Conservation (phyloP, 1,140 invertebrate genomes). For the Telenomus remus region DNA sequence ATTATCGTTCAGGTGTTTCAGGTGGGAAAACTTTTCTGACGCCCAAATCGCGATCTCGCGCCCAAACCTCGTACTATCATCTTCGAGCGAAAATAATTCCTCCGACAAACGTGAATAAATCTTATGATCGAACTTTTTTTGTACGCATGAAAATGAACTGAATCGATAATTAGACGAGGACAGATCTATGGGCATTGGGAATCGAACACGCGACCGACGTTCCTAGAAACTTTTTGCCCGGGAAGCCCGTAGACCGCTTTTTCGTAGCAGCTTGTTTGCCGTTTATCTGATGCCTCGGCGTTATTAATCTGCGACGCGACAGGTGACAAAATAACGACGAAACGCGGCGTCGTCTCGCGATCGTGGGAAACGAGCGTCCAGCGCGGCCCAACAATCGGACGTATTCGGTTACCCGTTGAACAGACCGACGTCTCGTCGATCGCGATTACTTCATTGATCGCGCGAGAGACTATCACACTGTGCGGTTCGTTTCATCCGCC, state of each 20-base stretch:
- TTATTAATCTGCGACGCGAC: conserved; percentile 51
- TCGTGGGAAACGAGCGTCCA: conserved; percentile 48
- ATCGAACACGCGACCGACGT: conserved; percentile 11
- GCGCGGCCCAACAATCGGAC: conserved; percentile 38
- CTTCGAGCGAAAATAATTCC: too few relatives aligned
- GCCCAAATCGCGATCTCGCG: too few relatives aligned
- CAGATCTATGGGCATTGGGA: background rate
- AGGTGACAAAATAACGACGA: conserved; percentile 54
- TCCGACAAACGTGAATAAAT: too few relatives aligned
- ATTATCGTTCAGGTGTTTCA: too few relatives aligned
- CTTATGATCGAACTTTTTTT: too few relatives aligned
- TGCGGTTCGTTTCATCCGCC: conserved; percentile 35
- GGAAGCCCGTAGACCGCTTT: conserved; percentile 15
- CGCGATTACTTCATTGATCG: conserved; percentile 57
- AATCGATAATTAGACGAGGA: too few relatives aligned
- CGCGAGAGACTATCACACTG: conserved; percentile 35
- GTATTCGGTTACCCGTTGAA: conserved; percentile 48
- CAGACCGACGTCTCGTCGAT: conserved; percentile 43
- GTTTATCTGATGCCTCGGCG: conserved; percentile 39
- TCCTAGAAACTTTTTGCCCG: conserved; percentile 17
- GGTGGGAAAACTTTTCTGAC: too few relatives aligned
- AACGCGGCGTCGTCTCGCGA: conserved; percentile 21
- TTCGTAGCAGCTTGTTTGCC: conserved; percentile 32
- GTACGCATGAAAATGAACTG: too few relatives aligned
- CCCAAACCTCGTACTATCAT: too few relatives aligned